Evolutionary conservation across 2,113 vertebrate species (phyloP).

Genomic region (Neopipo cinnamomea): DNA sequence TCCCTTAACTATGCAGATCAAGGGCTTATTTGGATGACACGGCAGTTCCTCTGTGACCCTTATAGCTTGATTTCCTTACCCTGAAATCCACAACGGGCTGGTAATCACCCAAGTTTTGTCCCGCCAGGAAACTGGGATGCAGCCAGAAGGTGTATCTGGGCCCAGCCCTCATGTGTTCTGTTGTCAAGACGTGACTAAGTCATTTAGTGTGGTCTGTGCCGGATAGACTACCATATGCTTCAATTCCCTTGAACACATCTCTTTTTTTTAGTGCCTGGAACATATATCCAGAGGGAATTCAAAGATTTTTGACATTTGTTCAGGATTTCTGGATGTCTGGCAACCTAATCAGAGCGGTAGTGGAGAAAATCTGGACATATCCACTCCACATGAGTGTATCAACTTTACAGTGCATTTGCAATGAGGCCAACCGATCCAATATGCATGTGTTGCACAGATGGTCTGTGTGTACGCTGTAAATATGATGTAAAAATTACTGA

Average conservation of each 20-base stretch:
- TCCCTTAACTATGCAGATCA: not conserved
- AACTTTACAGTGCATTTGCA: conserved; percentile 60
- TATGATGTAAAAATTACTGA: conserved; percentile 59
- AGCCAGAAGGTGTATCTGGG: conserved; percentile 54
- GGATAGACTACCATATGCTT: conserved; percentile 48
- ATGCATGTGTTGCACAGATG: conserved; percentile 61
- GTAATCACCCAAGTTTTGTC: not conserved
- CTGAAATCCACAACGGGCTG: not conserved
- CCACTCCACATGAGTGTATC: conserved; percentile 28
- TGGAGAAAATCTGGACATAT: conserved; percentile 65
- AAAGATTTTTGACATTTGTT: conserved; percentile 66
- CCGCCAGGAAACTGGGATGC: not conserved
- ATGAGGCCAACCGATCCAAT: conserved; percentile 18
- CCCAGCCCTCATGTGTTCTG: conserved; percentile 13
- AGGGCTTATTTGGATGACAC: not conserved
- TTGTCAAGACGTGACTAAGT: conserved; percentile 51
- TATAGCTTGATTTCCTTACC: not conserved
- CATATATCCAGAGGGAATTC: conserved; percentile 49
- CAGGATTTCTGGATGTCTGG: conserved; percentile 65
- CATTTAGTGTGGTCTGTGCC: conserved; percentile 41
- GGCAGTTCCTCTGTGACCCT: not conserved
- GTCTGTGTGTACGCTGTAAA: conserved; percentile 33
- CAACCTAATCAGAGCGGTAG: conserved; percentile 62
- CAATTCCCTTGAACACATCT: conserved; percentile 28
- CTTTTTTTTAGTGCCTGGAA: conserved; percentile 30